These are phyloP conservation scores for Tyrannus savana DNA, from an alignment of 2,113 vertebrate species.

Conservation along the genomic window DNA sequence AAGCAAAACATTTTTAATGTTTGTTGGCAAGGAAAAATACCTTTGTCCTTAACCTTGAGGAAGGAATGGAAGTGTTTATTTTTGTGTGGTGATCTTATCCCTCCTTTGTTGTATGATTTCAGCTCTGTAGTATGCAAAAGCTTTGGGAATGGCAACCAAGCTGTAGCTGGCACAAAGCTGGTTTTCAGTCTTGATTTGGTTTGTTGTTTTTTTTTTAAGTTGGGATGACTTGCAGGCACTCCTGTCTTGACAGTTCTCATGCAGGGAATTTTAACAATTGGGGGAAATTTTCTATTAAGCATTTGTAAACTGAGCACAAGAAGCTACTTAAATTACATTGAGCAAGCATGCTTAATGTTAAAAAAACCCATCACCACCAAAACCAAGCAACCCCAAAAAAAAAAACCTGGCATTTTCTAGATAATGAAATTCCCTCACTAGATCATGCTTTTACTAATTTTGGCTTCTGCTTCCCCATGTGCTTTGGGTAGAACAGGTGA, in stretches of 20 bases:
- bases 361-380: background rate
- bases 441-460: background rate
- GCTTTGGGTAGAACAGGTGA: background rate
- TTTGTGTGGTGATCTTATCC: background rate
- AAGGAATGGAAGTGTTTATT: slow-evolving; percentile 17
- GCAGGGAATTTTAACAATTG: background rate
- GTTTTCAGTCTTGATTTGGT: background rate
- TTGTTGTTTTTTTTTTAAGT: background rate
- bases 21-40: background rate
- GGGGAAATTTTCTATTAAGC: background rate
- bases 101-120: background rate
- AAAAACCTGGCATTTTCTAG: background rate
- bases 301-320: background rate
- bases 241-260: background rate
- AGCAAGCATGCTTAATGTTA: background rate
- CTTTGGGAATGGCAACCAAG: background rate
- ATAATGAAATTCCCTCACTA: background rate
- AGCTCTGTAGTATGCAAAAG: background rate
- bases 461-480: background rate
- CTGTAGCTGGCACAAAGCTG: background rate
- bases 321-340: background rate
- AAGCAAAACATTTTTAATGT: background rate
- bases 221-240: background rate
- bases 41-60: slow-evolving; percentile 9
- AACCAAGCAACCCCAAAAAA: background rate